Percentiles rank a stretch among this genome's conserved stretches.
Evolutionary conservation across 2,888 invertebrate genomes (phyloP).

Genomic region (Mesochorus sp.): DNA sequence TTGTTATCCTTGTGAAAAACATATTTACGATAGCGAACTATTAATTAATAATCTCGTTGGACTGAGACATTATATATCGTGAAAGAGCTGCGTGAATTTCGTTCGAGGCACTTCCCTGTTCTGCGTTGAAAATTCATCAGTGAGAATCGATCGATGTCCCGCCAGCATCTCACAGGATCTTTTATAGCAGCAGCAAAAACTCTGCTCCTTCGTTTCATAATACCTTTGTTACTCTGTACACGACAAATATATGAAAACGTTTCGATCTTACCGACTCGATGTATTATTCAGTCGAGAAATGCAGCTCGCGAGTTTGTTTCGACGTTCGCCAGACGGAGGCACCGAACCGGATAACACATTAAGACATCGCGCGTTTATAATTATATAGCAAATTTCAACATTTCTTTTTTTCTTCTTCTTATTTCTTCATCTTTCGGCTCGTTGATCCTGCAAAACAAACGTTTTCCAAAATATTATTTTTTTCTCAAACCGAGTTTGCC

Average conservation of each 20-base stretch:
- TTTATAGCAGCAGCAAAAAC: too few species aligned
- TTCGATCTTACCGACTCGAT: conserved; percentile 61
- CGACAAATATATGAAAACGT: background rate
- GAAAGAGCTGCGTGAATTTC: background rate
- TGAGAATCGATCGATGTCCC: background rate
- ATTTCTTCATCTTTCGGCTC: too few species aligned
- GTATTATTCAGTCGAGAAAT: conserved; percentile 17
- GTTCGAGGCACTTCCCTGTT: conserved; percentile 9
- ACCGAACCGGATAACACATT: conserved; percentile 63
- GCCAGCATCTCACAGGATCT: background rate
- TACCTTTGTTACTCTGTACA: background rate
- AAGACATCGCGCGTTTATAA: background rate
- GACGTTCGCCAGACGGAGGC: conserved; percentile 78
- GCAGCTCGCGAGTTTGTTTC: conserved; percentile 44
- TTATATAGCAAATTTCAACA: background rate
- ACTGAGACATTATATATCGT: background rate
- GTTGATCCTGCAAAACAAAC: too few species aligned
- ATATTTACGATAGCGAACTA: conserved; percentile 42
- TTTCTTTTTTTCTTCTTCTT: background rate
- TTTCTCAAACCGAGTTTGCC: background rate
- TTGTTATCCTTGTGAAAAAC: conserved; percentile 71
- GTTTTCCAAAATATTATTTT: background rate
- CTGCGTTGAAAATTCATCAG: background rate
- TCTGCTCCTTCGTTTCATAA: background rate
- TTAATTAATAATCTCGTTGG: conserved; percentile 10